A percentile compares a stretch with the other conserved stretches of the same genome.
phyloP scores from a whole-genome alignment of 2,888 invertebrate genomes.

The Hemithea aestivaria region DNA sequence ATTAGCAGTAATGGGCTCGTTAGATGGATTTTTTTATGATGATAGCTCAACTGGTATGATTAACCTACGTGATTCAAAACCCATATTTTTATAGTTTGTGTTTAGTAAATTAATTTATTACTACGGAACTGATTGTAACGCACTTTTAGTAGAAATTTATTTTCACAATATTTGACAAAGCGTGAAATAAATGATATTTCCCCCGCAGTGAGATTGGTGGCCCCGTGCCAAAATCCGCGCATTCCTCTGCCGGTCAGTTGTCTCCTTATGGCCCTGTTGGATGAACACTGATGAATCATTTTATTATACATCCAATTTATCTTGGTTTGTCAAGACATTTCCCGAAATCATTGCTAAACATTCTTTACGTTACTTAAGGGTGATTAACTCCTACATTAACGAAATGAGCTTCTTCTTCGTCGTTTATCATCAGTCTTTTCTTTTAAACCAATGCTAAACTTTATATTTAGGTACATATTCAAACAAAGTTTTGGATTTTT shows the following conservation, averaged over 20 bases:
- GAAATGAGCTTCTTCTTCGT: too few relatives aligned
- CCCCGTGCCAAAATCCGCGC: conserved; percentile 50
- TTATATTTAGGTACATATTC: too few relatives aligned
- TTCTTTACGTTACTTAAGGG: not conserved
- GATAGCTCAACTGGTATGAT: too few relatives aligned
- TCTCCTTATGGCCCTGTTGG: conserved; percentile 43
- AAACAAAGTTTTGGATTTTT: too few relatives aligned
- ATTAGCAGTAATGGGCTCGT: too few relatives aligned
- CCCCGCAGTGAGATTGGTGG: conserved; percentile 43
- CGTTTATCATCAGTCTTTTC: too few relatives aligned
- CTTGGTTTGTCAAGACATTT: conserved; percentile 16
- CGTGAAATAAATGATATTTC: conserved; percentile 51
- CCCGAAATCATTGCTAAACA: conserved; percentile 5
- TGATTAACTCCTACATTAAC: conserved; percentile 1
- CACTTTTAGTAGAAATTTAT: conserved; percentile 4
- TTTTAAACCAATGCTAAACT: too few relatives aligned
- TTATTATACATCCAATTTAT: conserved; percentile 20
- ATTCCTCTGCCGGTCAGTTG: conserved; percentile 48
- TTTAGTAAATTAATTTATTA: too few relatives aligned
- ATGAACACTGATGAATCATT: conserved; percentile 42
- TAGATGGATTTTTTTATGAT: too few relatives aligned
- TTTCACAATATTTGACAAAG: conserved; percentile 49
- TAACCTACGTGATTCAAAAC: too few relatives aligned
- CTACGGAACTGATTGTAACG: too few relatives aligned
- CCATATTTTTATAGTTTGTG: too few relatives aligned